These are phyloP conservation scores for Psylliodes chrysocephalus DNA, from an alignment of 2,888 invertebrate species.

Conservation along the genomic window DNA sequence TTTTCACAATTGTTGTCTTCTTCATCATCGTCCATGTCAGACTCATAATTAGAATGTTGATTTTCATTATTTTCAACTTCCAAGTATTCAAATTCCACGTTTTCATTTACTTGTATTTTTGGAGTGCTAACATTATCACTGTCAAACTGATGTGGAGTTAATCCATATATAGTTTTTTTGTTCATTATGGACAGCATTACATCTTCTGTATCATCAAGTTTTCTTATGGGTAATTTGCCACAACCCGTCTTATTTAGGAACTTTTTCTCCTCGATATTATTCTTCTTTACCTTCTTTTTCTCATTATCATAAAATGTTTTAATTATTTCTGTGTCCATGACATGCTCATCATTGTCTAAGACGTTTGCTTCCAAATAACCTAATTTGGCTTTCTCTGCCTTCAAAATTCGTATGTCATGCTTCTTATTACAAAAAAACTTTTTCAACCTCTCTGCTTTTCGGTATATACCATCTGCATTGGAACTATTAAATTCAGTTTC, in stretches of 20 bases:
- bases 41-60: too few species aligned
- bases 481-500: slow-evolving; percentile 2
- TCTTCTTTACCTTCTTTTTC: not conserved
- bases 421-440: too few species aligned
- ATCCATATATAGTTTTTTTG: slow-evolving; percentile 1
- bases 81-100: too few species aligned
- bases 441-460: not conserved
- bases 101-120: too few species aligned
- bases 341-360: not conserved
- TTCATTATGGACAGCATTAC: not conserved
- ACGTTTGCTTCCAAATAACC: not conserved
- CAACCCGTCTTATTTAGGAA: not conserved
- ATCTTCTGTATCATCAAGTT: not conserved
- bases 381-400: not conserved
- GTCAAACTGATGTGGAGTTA: not conserved
- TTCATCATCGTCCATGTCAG: too few species aligned
- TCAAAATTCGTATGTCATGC: not conserved
- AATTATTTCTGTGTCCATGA: not conserved
- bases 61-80: too few species aligned
- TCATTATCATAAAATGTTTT: not conserved
- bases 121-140: too few species aligned
- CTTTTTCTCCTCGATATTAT: not conserved
- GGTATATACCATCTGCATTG: not conserved
- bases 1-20: too few species aligned
- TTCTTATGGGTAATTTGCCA: not conserved